These are phyloP conservation scores for Amphibalanus amphitrite DNA, from an alignment of 1,140 invertebrate genomes.

Conservation along the genomic window DNA sequence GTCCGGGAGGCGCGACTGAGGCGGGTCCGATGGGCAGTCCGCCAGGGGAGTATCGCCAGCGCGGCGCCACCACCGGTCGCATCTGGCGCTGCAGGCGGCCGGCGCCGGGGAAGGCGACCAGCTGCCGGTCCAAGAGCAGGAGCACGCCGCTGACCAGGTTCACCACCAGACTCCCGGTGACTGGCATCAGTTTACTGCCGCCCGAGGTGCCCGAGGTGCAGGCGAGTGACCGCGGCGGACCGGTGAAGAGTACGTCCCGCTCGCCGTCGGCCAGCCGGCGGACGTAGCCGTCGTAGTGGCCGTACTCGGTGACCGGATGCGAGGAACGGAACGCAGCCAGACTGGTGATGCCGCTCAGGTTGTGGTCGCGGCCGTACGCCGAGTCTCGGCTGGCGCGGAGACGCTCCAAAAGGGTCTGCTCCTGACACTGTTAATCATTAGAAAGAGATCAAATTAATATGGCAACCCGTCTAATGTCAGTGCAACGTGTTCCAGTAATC, in stretches of 20 bases:
- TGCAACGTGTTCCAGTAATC: too few relatives aligned
- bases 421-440: not conserved
- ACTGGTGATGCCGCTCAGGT: conserved; percentile 21
- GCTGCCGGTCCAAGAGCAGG: not conserved
- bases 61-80: not conserved
- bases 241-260: conserved; percentile 20
- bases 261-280: conserved; percentile 23
- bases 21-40: not conserved
- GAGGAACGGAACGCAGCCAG: conserved; percentile 20
- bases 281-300: conserved; percentile 23
- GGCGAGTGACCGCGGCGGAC: conserved; percentile 22
- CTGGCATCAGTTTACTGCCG: conserved; percentile 21
- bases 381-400: conserved; percentile 14
- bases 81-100: not conserved
- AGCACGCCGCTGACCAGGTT: not conserved
- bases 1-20: not conserved
- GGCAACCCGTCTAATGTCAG: too few relatives aligned
- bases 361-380: conserved; percentile 22
- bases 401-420: conserved; percentile 5
- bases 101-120: not conserved
- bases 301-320: conserved; percentile 23
- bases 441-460: too few relatives aligned
- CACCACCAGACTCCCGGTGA: not conserved
- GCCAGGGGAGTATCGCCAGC: not conserved
- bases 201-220: conserved; percentile 28